These are phyloP conservation scores for Oreocharis arfaki DNA, from an alignment of 2,113 vertebrate genomes.

Conservation along the genomic window DNA sequence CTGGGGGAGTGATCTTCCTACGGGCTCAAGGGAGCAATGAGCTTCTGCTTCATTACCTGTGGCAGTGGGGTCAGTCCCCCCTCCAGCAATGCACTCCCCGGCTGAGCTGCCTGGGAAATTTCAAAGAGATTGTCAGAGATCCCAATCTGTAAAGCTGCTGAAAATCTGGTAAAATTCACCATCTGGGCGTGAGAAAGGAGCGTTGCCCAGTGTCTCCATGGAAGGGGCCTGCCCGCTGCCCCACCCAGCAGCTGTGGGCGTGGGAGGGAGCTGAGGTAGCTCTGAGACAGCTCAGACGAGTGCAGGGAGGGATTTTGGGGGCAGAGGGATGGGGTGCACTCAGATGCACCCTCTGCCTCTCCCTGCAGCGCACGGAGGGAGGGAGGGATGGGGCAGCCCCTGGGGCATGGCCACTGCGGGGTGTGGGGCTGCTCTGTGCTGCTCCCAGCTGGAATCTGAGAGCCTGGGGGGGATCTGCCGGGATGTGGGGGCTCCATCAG, in stretches of 20 bases:
- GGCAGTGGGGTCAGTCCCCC: neutral
- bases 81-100: neutral
- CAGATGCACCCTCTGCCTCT: neutral
- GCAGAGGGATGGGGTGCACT: neutral
- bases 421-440: neutral
- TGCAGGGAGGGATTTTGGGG: neutral
- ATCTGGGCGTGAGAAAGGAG: neutral
- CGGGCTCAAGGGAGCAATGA: neutral
- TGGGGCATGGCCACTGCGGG: neutral
- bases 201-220: neutral
- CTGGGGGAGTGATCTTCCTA: neutral
- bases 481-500: neutral
- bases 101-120: neutral
- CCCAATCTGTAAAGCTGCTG: neutral
- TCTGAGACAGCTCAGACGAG: rapidly evolving
- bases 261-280: neutral
- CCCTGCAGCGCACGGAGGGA: neutral
- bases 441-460: neutral
- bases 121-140: neutral
- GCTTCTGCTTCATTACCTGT: neutral
- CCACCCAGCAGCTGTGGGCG: rapidly evolving
- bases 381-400: neutral
- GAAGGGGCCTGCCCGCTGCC: neutral
- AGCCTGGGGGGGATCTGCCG: neutral
- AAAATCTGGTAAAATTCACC: neutral